phyloP scores from a whole-genome alignment of 2,113 vertebrate genomes.

The Macquaria australasica region DNA sequence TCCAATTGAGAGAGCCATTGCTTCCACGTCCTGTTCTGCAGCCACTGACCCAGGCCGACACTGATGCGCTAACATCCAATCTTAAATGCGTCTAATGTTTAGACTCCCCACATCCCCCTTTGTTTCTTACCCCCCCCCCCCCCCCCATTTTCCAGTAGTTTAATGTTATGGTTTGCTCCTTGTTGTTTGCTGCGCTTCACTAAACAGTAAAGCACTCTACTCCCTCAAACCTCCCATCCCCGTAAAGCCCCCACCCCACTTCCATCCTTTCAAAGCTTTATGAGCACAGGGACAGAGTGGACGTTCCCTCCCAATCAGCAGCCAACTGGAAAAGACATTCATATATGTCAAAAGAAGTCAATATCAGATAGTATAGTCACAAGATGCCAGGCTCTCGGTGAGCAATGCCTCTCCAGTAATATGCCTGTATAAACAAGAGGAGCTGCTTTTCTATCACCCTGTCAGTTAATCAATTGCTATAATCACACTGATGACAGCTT shows the following conservation, averaged over 20 bases:
- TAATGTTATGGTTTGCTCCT: constrained; percentile 49
- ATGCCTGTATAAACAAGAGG: not conserved
- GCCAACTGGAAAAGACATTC: constrained; percentile 75
- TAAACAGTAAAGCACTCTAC: constrained; percentile 70
- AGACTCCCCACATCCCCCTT: constrained; percentile 55
- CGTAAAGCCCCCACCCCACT: constrained; percentile 15
- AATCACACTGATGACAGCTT: constrained; percentile 13
- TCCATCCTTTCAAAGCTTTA: constrained; percentile 72
- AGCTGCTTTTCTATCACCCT: constrained; percentile 12
- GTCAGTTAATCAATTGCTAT: constrained; percentile 21
- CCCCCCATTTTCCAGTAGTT: constrained; percentile 35
- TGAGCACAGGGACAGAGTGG: constrained; percentile 50
- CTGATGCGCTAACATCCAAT: constrained; percentile 73
- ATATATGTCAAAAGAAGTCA: constrained; percentile 76
- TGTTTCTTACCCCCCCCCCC: constrained; percentile 24
- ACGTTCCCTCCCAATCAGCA: constrained; percentile 61
- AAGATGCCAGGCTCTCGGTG: constrained; percentile 27
- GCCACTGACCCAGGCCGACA: constrained; percentile 79
- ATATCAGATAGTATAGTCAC: constrained; percentile 63
- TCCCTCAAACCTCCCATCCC: constrained; percentile 36
- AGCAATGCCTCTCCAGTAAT: not conserved
- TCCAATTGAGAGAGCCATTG: constrained; percentile 83
- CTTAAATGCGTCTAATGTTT: constrained; percentile 81
- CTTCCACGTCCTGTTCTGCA: constrained; percentile 61
- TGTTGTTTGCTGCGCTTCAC: constrained; percentile 71